Conservation (phyloP, 1,140 invertebrate genomes). For the Hetaerina americana region DNA sequence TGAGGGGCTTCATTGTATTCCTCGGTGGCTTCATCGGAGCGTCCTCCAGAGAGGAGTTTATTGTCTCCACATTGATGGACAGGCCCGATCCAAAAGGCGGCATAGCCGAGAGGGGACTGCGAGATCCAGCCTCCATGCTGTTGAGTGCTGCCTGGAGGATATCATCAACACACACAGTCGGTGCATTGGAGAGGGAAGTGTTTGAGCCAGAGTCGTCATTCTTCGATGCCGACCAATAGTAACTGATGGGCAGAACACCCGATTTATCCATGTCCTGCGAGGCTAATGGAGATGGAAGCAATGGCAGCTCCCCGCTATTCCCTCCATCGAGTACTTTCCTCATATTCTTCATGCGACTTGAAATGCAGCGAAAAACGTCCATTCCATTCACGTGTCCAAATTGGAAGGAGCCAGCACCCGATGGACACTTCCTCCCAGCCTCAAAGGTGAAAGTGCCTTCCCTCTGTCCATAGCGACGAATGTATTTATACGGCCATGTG, state of each 20-base stretch:
- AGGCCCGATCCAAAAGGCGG: slow-evolving; percentile 35
- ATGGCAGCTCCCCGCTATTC: slow-evolving; percentile 25
- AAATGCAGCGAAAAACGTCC: slow-evolving; percentile 61
- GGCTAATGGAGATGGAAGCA: not conserved
- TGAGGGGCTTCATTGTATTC: not conserved
- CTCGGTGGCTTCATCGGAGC: not conserved
- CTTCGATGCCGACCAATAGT: not conserved
- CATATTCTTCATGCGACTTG: slow-evolving; percentile 70
- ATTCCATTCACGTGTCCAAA: slow-evolving; percentile 64
- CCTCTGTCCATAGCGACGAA: slow-evolving; percentile 68
- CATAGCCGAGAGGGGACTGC: slow-evolving; percentile 56
- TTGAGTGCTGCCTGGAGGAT: slow-evolving; percentile 54
- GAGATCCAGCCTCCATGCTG: slow-evolving; percentile 56
- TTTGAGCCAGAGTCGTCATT: slow-evolving; percentile 31
- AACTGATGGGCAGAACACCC: not conserved
- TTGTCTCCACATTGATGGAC: slow-evolving; percentile 31
- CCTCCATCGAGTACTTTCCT: slow-evolving; percentile 60
- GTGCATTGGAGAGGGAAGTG: not conserved
- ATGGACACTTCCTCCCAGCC: slow-evolving; percentile 76
- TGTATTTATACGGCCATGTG: slow-evolving; percentile 78
- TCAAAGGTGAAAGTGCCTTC: slow-evolving; percentile 77
- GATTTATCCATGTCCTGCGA: not conserved
- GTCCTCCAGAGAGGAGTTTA: not conserved
- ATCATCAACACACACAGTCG: slow-evolving; percentile 42
- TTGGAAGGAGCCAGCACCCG: slow-evolving; percentile 71